A percentile compares a stretch with the other conserved stretches of the same genome.
phyloP scores from a whole-genome alignment of 2,113 vertebrate genomes.

The Zingel zingel region DNA sequence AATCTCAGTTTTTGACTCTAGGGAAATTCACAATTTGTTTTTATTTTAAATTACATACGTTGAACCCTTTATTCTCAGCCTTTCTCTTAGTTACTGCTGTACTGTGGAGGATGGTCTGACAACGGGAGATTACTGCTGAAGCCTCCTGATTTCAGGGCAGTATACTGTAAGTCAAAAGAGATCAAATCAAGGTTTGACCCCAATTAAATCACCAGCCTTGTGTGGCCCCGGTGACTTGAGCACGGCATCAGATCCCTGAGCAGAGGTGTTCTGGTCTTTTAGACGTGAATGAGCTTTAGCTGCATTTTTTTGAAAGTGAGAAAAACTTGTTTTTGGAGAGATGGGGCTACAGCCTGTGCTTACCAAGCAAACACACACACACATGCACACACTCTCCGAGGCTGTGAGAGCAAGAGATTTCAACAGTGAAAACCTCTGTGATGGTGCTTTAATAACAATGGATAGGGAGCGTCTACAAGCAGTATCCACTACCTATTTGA shows the following conservation, averaged over 20 bases:
- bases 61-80: no score
- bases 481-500: no score
- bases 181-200: background rate
- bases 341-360: background rate
- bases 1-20: background rate
- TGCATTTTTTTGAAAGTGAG: background rate
- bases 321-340: background rate
- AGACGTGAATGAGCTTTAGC: background rate
- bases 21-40: background rate
- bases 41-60: background rate
- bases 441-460: background rate
- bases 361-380: background rate
- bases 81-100: no score
- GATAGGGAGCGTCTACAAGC: background rate
- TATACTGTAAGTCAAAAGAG: background rate
- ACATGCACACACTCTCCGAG: background rate
- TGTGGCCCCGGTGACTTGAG: background rate
- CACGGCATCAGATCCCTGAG: background rate
- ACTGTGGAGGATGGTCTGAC: no score
- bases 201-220: background rate
- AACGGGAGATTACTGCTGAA: no score
- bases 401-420: background rate
- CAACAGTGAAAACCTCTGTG: background rate
- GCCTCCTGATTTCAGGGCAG: no score
- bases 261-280: background rate